phyloP scores from a whole-genome alignment of 64 coral and sea anemone species.

The Cladopsammia gracilis region DNA sequence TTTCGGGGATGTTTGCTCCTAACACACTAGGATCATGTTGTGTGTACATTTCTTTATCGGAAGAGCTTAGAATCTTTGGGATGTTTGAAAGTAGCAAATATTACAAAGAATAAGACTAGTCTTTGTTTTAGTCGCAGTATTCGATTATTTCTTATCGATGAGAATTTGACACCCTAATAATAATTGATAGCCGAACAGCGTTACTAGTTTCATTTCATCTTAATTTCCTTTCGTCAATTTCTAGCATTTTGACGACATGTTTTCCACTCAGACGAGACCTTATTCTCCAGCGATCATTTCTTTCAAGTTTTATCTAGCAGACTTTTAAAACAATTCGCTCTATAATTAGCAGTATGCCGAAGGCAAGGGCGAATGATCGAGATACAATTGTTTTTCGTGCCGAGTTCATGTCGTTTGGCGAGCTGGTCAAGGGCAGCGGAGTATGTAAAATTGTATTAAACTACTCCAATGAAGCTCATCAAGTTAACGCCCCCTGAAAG shows the following conservation, averaged over 20 bases:
- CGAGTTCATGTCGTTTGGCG: neutral
- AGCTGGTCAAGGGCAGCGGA: neutral
- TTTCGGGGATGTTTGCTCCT: neutral
- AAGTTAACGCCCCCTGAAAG: too few relatives aligned
- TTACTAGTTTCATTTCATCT: neutral
- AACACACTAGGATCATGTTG: neutral
- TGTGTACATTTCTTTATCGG: constrained; percentile 36
- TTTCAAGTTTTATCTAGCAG: neutral
- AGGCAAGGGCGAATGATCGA: neutral
- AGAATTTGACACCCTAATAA: neutral
- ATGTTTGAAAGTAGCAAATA: neutral
- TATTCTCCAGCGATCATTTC: too few relatives aligned
- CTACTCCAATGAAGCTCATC: too few relatives aligned
- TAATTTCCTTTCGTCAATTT: neutral
- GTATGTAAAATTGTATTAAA: too few relatives aligned
- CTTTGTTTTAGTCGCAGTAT: neutral
- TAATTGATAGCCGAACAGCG: neutral
- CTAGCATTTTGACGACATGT: neutral
- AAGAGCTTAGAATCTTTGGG: neutral
- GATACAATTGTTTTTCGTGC: neutral
- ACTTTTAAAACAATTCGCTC: neutral
- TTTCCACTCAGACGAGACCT: neutral
- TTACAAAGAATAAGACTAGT: neutral
- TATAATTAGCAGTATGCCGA: neutral
- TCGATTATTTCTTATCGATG: neutral